Conservation (phyloP, 2,888 invertebrate species). For the Campoletis raptor region DNA sequence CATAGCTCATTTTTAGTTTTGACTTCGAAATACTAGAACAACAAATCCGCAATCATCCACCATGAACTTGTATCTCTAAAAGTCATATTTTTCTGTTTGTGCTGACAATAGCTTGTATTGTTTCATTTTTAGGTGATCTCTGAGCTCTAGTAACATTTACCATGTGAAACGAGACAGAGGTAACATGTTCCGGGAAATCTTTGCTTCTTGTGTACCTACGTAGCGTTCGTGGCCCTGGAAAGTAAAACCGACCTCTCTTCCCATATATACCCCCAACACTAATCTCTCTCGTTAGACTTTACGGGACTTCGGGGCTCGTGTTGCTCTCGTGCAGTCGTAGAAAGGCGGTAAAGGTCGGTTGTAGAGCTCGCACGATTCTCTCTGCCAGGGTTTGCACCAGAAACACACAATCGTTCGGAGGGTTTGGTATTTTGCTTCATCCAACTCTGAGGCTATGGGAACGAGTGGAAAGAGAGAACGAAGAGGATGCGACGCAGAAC, state of each 20-base stretch:
- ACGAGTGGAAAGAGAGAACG: constrained; percentile 42
- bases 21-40: constrained; percentile 35
- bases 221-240: neutral
- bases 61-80: constrained; percentile 24
- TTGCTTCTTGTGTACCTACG: constrained; percentile 25
- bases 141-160: neutral
- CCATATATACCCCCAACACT: constrained; percentile 51
- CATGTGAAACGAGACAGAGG: constrained; percentile 20
- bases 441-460: constrained; percentile 27
- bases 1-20: constrained; percentile 30
- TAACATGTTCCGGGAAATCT: constrained; percentile 54
- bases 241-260: constrained; percentile 36
- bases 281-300: constrained; percentile 69
- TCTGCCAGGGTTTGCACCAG: constrained; percentile 21
- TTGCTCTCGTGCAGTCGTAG: constrained; percentile 57
- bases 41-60: constrained; percentile 50
- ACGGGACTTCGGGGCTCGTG: constrained; percentile 61
- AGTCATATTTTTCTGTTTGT: constrained; percentile 21
- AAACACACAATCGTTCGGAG: constrained; percentile 41
- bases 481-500: constrained; percentile 54
- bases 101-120: constrained; percentile 9
- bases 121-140: constrained; percentile 30
- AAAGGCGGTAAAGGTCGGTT: constrained; percentile 52
- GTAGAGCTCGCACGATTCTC: constrained; percentile 34
- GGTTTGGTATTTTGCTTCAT: constrained; percentile 58